Evolutionary conservation across 2,888 invertebrate genomes (phyloP), one percentile per base, ranked within the genome.

Genomic region (Sphaerophoria taeniata): DNA sequence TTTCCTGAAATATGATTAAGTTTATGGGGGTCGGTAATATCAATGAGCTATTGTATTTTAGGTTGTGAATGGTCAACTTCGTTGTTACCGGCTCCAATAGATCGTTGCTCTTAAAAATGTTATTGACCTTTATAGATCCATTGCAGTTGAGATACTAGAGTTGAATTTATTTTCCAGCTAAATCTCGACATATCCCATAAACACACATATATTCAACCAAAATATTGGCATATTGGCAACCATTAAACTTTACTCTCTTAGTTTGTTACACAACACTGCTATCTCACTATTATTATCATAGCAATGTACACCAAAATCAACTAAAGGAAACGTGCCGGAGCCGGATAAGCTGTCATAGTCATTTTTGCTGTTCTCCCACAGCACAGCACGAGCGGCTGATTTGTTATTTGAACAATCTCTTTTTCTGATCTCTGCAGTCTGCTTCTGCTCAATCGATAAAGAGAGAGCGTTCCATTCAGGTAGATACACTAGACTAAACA

Each of bases 401-500:
- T 47, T 71, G 33, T n/a, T 51, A 58, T 65, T 12, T 43, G 12
- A 11, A 9, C 7, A 67, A 45, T 72, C 71, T 74, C 71, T 53
- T 56, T 45, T 11, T 9, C 12, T 12, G 11, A 16, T 31, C 11
- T 56, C 33, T 49, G 24, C 6, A 36, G 3, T 67, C 58, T 36
- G 63, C 61, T 74, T 67, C 60, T 78, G 71, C 71, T 79, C 79
- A 75, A 71, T 80, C 75, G 67, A 75, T 72, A 75, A 61, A 75
- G 75, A 60, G 67, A 75, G 75, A 60, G 67, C 45, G 63, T 80
- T 76, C 39, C 75, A 84, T 80, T 84, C 84, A 84, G 80, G 80
- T 72, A 80, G 79, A 84, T 49, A 79, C 53, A 69, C 36, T 16
- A 51, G 24, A 24, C 24, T 24, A 24, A 24, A 24, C 24, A 45